These are phyloP conservation scores for Pseudonaja textilis DNA, from an alignment of 2,113 vertebrate species.

Conservation along the genomic window DNA sequence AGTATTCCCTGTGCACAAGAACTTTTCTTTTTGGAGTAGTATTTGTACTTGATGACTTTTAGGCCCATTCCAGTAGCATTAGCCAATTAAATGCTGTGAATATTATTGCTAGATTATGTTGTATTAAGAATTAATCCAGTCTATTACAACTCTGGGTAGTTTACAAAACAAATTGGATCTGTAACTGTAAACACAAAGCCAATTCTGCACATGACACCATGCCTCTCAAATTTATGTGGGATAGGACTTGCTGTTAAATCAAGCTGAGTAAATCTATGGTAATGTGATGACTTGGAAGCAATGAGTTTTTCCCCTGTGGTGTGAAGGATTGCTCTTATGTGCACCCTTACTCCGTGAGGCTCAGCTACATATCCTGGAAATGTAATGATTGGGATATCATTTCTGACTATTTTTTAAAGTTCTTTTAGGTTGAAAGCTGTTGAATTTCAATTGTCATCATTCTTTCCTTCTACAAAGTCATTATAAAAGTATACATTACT, in stretches of 20 bases:
- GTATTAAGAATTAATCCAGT: not conserved
- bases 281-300: not conserved
- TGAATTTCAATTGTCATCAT: not conserved
- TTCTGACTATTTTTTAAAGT: slow-evolving; percentile 8
- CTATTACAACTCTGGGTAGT: not conserved
- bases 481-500: rapidly evolving
- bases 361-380: slow-evolving; percentile 8
- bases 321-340: not conserved
- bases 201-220: not conserved
- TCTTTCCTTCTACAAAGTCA: not conserved
- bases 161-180: not conserved
- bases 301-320: slow-evolving; percentile 12
- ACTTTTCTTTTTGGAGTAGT: not conserved
- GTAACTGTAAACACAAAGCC: not conserved
- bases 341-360: not conserved
- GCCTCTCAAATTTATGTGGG: not conserved
- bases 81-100: not conserved
- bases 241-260: not conserved
- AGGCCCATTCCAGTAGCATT: not conserved
- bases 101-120: not conserved
- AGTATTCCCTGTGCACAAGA: not conserved
- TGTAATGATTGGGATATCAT: slow-evolving; percentile 14
- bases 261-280: not conserved
- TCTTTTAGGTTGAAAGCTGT: not conserved
- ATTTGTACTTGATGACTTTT: not conserved